Base-by-base conservation (phyloP, 2,113 vertebrate species). In the Ochotona curzoniae region DNA sequence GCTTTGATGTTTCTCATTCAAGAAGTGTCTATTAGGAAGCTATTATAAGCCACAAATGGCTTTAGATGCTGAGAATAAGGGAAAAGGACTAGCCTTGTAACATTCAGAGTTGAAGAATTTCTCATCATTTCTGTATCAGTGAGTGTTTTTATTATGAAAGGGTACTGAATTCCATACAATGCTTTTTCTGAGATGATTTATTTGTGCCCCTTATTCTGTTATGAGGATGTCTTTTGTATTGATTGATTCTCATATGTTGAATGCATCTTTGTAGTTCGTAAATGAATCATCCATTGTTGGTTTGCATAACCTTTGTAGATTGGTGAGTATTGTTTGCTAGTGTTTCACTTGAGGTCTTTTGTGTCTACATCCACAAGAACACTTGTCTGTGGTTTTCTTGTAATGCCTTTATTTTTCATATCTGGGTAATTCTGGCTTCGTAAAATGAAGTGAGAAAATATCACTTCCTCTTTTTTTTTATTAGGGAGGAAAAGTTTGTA, bases 191-290 rank as follows among this genome's bases (percentile, higher is more conserved):
- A 93, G 74, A 54, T 79, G 8, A 86, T 83, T 2, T 49, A 32
- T 63, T 86, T 87, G 78, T 23, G 54, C 28, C 28, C 66, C 71
- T 83, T 91, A 51, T 79, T 67, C 5, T 67, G 20, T 63, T 73
- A 71, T 14, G 38, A 1, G 75, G 12, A 14, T 70, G 8, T 54
- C 60, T 57, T 57, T 57, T 66, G 13, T 13, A 44, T 1, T 32
- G 71, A 63, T 64, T 85, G 61, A 64, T 87, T 89, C 94, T 90
- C 35, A 54, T 67, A 30, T 35, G 15, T 44, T 30, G 18, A 92
- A 67, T 30, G 12, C 2, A 71, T 38, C 17, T 93, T 91, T 82
- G 25, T 49, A 49, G 83, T 78, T 4, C 25, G 73, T 61, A 26
- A 66, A n/a, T 90, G 83, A 90, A 49, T 60, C 38, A 28, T 44